These are phyloP conservation scores for Toxotes lorentzi DNA, from an alignment of 2,797 vertebrate species.

Conservation along the genomic window DNA sequence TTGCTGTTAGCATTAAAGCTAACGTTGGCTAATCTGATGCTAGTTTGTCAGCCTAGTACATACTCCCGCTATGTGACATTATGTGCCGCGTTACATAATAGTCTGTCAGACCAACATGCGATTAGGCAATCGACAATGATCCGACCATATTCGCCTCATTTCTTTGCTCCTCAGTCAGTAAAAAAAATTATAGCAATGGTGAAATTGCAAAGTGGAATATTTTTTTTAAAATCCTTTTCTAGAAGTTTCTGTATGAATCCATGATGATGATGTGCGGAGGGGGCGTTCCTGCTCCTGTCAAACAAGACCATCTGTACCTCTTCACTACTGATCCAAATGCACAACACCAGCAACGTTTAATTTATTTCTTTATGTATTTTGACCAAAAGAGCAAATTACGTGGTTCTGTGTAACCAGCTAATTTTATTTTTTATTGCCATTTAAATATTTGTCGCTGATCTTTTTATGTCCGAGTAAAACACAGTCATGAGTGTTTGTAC, in stretches of 20 bases:
- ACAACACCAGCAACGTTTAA: too few relatives aligned
- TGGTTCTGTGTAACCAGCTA: background rate
- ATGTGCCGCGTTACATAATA: conserved; percentile 45
- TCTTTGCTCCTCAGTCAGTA: accelerated
- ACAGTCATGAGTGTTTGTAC: background rate
- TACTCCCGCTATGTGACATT: background rate
- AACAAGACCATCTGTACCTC: background rate
- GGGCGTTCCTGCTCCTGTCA: conserved; percentile 25
- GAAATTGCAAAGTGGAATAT: accelerated
- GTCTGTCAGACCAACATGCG: background rate
- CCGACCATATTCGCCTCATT: background rate
- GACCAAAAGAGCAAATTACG: too few relatives aligned
- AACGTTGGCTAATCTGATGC: background rate
- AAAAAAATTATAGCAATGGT: background rate
- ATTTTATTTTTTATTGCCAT: too few relatives aligned
- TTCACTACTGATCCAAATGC: background rate
- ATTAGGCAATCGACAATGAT: background rate
- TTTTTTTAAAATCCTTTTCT: background rate
- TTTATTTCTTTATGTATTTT: background rate
- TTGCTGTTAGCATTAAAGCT: conserved; percentile 8
- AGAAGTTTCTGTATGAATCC: conserved; percentile 26
- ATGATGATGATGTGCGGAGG: background rate
- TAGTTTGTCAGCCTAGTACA: too few relatives aligned
- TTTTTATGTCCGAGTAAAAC: background rate
- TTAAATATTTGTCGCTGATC: background rate